Conservation (phyloP, 2,888 invertebrate genomes). For the Bombylius discolor region DNA sequence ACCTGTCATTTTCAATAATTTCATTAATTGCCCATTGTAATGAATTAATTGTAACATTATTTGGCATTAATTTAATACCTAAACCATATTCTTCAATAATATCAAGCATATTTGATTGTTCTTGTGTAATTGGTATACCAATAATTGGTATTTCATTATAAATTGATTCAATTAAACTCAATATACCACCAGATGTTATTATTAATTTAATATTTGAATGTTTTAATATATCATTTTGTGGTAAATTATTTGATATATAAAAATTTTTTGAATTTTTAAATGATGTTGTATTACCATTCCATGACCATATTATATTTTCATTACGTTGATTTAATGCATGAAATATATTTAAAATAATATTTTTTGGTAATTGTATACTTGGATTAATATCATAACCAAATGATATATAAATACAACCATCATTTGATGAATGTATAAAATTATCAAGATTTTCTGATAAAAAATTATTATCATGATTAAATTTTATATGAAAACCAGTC, state of each 20-base stretch:
- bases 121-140: conserved; percentile 9
- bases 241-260: conserved; percentile 8
- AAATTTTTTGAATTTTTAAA: conserved; percentile 4
- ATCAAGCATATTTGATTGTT: conserved; percentile 3
- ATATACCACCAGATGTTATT: conserved; percentile 10
- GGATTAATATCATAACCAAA: conserved; percentile 8
- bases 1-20: conserved; percentile 7
- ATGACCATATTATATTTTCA: conserved; percentile 12
- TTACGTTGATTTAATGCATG: conserved; percentile 5
- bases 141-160: conserved; percentile 11
- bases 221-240: conserved; percentile 10
- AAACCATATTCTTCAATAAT: conserved; percentile 3
- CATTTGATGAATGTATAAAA: conserved; percentile 8
- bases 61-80: conserved; percentile 6
- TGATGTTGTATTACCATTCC: conserved; percentile 10
- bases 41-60: conserved; percentile 4
- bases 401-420: conserved; percentile 10
- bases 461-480: conserved; percentile 1
- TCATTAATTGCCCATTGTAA: conserved; percentile 3
- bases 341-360: conserved; percentile 5
- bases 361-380: conserved; percentile 1
- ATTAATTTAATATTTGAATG: conserved; percentile 12
- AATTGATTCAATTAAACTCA: conserved; percentile 11
- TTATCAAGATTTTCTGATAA: conserved; percentile 6
- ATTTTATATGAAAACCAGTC: conserved; percentile 7